Base-by-base conservation (phyloP, 2,113 vertebrate species). In the Okapia johnstoni region DNA sequence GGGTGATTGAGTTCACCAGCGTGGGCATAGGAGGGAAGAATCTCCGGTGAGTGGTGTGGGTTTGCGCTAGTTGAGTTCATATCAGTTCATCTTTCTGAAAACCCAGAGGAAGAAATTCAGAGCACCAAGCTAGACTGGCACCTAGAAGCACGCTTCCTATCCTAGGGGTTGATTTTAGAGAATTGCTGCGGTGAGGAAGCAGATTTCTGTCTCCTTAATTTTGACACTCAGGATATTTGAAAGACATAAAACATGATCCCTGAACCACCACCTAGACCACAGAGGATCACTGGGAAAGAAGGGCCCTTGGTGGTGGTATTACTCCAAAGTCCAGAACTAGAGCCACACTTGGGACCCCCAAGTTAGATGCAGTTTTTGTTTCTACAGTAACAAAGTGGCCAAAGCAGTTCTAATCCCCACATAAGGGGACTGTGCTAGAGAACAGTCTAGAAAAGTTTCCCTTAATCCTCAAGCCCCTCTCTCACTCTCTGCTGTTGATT, bases 1-100 rank as follows among this genome's bases (percentile, higher is more conserved):
- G 98, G 79, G 99, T 99, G 95, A 97, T 99, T 25, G 99, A 99
- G 97, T 99, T 99, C 89, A 96, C 57, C 0, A 98, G 99, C 1
- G 57, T 99, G 33, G 99, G 99, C n/a, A 55, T 99, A 84, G 86
- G 93, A 11, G n/a, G 96, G 94, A 97, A 96, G 94, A 97, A 98
- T 79, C 96, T 80, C 94, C 99, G 98, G 99, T 99, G 97, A 98
- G 98, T 87, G 28, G 17, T 10, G 43, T 88, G 14, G 11, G 7
- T 91, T 95, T 93, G 2, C 16, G 14, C 46, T 46, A 13, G 12
- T n/a, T 95, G 26, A 21, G 46, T 73, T 90, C 43, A 0, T 26
- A 36, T 50, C 40, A 46, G 21, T 54, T 14, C 2, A 0, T 50
- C 30, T 48, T 81, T 92, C 76, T 90, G 25, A 81, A 76, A 88